phyloP scores from a whole-genome alignment of 2,888 invertebrate species.

The Papilio gigon region DNA sequence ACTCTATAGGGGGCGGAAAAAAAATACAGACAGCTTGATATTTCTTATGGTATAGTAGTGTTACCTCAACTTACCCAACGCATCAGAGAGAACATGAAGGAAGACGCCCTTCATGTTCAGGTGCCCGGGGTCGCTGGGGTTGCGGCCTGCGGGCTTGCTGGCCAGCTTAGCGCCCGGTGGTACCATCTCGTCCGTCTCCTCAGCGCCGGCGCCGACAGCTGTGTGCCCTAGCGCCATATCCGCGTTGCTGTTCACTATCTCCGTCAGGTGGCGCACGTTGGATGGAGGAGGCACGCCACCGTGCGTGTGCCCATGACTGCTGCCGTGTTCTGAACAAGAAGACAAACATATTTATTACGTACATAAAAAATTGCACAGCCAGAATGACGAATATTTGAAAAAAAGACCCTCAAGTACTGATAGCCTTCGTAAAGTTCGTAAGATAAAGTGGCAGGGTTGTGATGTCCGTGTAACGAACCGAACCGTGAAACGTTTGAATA shows the following conservation, averaged over 20 bases:
- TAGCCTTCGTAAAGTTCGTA: neutral
- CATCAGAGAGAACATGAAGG: slow-evolving; percentile 98
- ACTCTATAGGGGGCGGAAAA: no score
- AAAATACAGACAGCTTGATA: no score
- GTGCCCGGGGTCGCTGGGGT: slow-evolving; percentile 85
- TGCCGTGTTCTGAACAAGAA: slow-evolving; percentile 90
- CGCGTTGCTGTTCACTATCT: slow-evolving; percentile 77
- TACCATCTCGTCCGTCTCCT: slow-evolving; percentile 78
- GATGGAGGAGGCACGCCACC: slow-evolving; percentile 80
- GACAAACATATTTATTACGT: slow-evolving; percentile 36
- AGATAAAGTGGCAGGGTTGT: no score
- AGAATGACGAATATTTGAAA: neutral
- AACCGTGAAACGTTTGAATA: no score
- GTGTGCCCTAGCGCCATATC: slow-evolving; percentile 76
- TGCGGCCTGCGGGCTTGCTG: slow-evolving; percentile 68
- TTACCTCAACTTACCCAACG: slow-evolving; percentile 86
- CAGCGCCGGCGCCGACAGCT: slow-evolving; percentile 73
- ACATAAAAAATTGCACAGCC: neutral
- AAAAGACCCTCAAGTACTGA: neutral
- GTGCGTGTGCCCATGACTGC: slow-evolving; percentile 85
- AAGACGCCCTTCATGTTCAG: slow-evolving; percentile 99
- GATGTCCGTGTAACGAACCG: no score
- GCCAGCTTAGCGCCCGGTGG: slow-evolving; percentile 64
- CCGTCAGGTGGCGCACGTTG: slow-evolving; percentile 75
- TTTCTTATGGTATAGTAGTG: neutral